Evolutionary conservation across 2,797 vertebrate species (phyloP).

Genomic region (Sebastes cheni): DNA sequence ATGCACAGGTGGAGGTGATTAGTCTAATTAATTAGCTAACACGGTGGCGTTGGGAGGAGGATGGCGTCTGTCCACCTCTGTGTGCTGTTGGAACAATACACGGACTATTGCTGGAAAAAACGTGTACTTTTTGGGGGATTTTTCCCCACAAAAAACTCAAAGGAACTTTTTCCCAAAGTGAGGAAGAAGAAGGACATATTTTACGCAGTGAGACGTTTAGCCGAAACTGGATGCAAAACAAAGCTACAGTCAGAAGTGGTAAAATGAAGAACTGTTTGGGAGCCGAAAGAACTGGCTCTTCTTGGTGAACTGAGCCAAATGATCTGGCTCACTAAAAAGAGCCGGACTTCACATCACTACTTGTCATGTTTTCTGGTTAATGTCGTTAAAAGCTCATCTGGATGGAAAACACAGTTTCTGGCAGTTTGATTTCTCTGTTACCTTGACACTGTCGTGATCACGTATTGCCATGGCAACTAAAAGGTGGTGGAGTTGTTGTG

Average conservation of each 20-base stretch:
- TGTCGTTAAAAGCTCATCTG: neutral
- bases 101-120: too few species aligned
- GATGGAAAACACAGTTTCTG: neutral
- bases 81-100: neutral
- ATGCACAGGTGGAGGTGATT: neutral
- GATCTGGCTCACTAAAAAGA: too few species aligned
- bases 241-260: too few species aligned
- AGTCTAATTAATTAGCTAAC: neutral
- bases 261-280: too few species aligned
- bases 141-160: neutral
- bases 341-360: too few species aligned
- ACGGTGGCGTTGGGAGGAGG: too few species aligned
- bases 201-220: neutral
- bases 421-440: neutral
- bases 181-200: neutral
- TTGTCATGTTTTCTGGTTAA: neutral
- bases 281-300: too few species aligned
- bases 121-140: neutral
- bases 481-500: neutral
- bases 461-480: slow-evolving; percentile 8
- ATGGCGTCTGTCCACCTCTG: neutral
- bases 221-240: neutral
- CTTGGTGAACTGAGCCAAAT: too few species aligned
- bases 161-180: neutral
- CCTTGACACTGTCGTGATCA: neutral